These are phyloP conservation scores for Aproaerema taeniolella DNA, from an alignment of 2,888 invertebrate species.

Conservation along the genomic window DNA sequence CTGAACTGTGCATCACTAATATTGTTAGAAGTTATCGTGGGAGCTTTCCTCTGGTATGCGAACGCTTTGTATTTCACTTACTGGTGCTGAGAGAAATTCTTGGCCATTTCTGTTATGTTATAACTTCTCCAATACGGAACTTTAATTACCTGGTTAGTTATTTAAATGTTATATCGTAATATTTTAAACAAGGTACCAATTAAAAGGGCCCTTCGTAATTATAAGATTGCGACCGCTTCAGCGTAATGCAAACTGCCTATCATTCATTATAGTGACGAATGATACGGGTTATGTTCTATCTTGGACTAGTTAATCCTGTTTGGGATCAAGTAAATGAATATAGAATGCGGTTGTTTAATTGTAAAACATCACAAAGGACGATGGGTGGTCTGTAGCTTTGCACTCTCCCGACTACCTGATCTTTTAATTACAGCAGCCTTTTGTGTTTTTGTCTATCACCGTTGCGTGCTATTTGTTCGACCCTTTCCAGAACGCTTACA, in stretches of 20 bases:
- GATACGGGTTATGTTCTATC: slow-evolving; percentile 1
- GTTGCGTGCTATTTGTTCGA: slow-evolving; percentile 4
- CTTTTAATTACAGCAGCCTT: slow-evolving; percentile 47
- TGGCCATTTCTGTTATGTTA: slow-evolving; percentile 18
- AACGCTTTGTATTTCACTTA: slow-evolving; percentile 33
- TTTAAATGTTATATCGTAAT: no score
- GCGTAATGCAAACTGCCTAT: slow-evolving; percentile 7
- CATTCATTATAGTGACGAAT: slow-evolving; percentile 11
- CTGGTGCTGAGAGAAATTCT: slow-evolving; percentile 34
- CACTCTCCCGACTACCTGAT: slow-evolving; percentile 46
- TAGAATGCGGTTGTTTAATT: slow-evolving; percentile 18
- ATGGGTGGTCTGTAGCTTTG: slow-evolving; percentile 30
- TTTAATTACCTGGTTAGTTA: slow-evolving; percentile 7
- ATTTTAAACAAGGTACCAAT: no score
- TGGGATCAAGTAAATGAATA: slow-evolving; percentile 5
- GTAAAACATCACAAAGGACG: slow-evolving; percentile 25
- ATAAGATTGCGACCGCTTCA: slow-evolving; percentile 1
- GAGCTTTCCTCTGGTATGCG: slow-evolving; percentile 53
- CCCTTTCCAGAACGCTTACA: not conserved
- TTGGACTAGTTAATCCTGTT: slow-evolving; percentile 8
- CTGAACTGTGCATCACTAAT: slow-evolving; percentile 7
- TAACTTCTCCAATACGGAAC: slow-evolving; percentile 6
- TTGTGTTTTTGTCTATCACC: slow-evolving; percentile 13
- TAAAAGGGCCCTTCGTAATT: no score
- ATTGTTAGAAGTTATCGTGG: slow-evolving; percentile 37